Evolutionary conservation across 2,888 invertebrate species (phyloP).

Genomic region (Drosophila fungiperda): DNA sequence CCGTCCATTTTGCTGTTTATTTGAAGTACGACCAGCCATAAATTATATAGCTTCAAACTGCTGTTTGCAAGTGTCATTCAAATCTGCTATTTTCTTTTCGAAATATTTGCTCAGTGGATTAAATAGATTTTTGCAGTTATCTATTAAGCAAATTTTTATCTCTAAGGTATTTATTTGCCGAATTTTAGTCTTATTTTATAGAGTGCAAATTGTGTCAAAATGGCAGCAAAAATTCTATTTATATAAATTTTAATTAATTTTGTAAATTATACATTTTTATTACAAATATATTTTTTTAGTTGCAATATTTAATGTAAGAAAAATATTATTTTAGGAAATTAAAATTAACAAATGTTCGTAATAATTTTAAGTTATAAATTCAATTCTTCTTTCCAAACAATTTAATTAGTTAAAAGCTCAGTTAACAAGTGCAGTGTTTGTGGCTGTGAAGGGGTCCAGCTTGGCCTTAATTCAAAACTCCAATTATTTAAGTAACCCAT

Average conservation of each 20-base stretch:
- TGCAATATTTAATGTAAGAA: not conserved
- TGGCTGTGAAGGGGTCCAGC: not conserved
- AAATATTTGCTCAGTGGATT: not conserved
- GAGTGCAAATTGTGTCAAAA: not conserved
- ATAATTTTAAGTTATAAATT: not conserved
- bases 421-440: not conserved
- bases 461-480: slow-evolving; percentile 37
- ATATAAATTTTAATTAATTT: not conserved
- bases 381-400: not conserved
- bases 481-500: slow-evolving; percentile 9
- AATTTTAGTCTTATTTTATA: not conserved
- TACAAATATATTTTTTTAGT: not conserved
- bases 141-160: not conserved
- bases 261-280: not conserved
- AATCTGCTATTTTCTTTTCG: slow-evolving; percentile 3
- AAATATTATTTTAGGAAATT: not conserved
- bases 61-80: not conserved
- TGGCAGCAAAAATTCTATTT: not conserved
- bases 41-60: not conserved
- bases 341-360: not conserved
- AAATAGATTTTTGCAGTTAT: not conserved
- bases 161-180: not conserved
- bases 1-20: not conserved
- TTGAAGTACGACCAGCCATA: not conserved
- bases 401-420: not conserved